phyloP scores from a whole-genome alignment of 2,797 vertebrate species.

The Anguilla pacifica region DNA sequence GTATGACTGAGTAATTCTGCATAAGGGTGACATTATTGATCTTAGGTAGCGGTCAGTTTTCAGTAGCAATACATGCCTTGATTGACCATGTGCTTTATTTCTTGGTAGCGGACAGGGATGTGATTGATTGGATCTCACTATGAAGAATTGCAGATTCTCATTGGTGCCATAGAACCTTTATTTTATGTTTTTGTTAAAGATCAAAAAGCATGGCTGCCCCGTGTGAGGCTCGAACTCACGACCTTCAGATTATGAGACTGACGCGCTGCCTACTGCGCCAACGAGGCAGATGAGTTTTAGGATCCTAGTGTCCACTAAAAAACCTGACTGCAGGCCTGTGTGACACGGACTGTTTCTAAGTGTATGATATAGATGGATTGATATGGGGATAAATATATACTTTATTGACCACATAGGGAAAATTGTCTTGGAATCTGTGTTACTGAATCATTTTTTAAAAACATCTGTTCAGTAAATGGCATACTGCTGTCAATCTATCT shows the following conservation, averaged over 20 bases:
- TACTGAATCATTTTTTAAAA: background rate
- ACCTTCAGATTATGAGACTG: conserved; percentile 22
- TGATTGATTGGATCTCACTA: background rate
- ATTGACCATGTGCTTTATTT: too few species aligned
- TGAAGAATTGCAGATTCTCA: background rate
- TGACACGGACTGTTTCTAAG: background rate
- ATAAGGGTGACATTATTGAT: too few species aligned
- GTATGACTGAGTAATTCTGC: too few species aligned
- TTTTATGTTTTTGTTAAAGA: background rate
- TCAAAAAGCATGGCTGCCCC: background rate
- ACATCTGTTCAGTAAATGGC: background rate
- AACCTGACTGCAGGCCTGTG: background rate
- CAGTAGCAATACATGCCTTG: too few species aligned
- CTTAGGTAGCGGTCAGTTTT: too few species aligned
- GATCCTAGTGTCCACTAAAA: background rate
- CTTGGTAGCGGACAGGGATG: too few species aligned
- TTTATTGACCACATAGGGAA: too few species aligned
- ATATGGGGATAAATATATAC: too few species aligned
- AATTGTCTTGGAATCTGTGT: too few species aligned
- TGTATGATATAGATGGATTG: background rate
- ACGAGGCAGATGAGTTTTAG: background rate
- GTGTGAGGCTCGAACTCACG: conserved; percentile 22
- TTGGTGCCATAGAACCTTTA: background rate
- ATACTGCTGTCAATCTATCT: background rate
- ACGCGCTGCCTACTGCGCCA: conserved; percentile 20